These are phyloP conservation scores for Byasa hedistus DNA, from an alignment of 2,888 invertebrate genomes.

Conservation along the genomic window DNA sequence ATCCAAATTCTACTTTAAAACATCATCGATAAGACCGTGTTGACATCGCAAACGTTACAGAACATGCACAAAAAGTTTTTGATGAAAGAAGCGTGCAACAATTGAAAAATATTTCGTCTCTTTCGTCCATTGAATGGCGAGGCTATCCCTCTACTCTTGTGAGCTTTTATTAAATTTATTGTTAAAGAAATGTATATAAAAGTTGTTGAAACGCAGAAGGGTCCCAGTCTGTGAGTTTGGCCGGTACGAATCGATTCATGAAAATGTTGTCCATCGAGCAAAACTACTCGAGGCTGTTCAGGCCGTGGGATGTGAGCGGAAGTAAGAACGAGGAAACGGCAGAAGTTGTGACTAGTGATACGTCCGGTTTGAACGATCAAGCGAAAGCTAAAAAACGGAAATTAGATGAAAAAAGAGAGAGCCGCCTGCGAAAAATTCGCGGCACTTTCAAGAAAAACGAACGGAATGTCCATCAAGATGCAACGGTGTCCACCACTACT, in stretches of 20 bases:
- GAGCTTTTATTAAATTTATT: slow-evolving; percentile 78
- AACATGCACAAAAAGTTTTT: slow-evolving; percentile 40
- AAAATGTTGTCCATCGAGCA: slow-evolving; percentile 65
- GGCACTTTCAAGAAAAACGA: slow-evolving; percentile 64
- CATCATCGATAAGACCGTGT: slow-evolving; percentile 37
- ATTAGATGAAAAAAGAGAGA: slow-evolving; percentile 61
- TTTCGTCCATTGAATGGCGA: slow-evolving; percentile 71
- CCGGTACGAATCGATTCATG: slow-evolving; percentile 53
- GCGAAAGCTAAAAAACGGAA: slow-evolving; percentile 49
- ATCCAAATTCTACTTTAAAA: slow-evolving; percentile 36
- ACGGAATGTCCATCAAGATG: slow-evolving; percentile 70
- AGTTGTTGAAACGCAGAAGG: slow-evolving; percentile 73
- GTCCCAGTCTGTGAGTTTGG: slow-evolving; percentile 63
- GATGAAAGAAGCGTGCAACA: slow-evolving; percentile 70
- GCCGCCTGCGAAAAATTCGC: slow-evolving; percentile 69
- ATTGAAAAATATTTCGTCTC: slow-evolving; percentile 79
- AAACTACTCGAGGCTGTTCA: slow-evolving; percentile 78
- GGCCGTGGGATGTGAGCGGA: slow-evolving; percentile 81
- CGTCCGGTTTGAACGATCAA: slow-evolving; percentile 40
- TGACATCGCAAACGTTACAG: slow-evolving; percentile 18
- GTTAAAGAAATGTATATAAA: slow-evolving; percentile 78
- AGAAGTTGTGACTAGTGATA: slow-evolving; percentile 39
- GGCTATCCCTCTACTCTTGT: slow-evolving; percentile 69
- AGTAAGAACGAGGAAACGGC: slow-evolving; percentile 41
- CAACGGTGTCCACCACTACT: slow-evolving; percentile 80